Evolutionary conservation across 2,797 vertebrate species (phyloP).

Genomic region (Spheniscus humboldti): DNA sequence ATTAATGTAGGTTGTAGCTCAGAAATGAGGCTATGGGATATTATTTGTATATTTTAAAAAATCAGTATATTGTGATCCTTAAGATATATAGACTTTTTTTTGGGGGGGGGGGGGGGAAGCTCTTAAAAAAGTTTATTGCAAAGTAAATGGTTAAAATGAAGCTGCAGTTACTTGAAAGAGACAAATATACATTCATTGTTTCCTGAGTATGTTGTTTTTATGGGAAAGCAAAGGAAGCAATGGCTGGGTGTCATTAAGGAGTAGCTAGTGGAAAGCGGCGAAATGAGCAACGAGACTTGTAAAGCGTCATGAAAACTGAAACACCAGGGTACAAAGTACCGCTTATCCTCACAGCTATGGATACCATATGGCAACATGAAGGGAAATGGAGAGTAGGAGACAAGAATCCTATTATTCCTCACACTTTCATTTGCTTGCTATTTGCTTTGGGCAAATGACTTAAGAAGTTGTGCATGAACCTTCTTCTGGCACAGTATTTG

Average conservation of each 20-base stretch:
- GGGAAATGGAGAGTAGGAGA: conserved; percentile 18
- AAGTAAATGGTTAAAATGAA: conserved; percentile 41
- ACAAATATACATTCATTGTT: conserved; percentile 61
- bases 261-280: conserved; percentile 45
- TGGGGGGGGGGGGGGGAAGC: rapidly evolving
- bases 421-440: conserved; percentile 34
- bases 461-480: neutral
- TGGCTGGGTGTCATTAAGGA: conserved; percentile 61
- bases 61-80: neutral
- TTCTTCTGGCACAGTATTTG: neutral
- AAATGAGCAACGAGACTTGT: conserved; percentile 67
- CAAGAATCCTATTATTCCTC: conserved; percentile 46
- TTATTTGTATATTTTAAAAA: neutral
- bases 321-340: conserved; percentile 63
- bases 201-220: conserved; percentile 63
- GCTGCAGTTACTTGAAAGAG: conserved; percentile 64
- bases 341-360: conserved; percentile 52
- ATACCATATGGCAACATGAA: conserved; percentile 53
- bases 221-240: conserved; percentile 36
- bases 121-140: conserved; percentile 57
- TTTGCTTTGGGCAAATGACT: conserved; percentile 31
- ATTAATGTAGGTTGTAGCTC: neutral
- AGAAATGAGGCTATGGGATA: neutral
- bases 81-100: neutral
- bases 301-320: conserved; percentile 65